A percentile compares a stretch with the other conserved stretches of the same genome.
Evolutionary conservation across 2,888 invertebrate species (phyloP).

Genomic region (Ormyrus thymus): DNA sequence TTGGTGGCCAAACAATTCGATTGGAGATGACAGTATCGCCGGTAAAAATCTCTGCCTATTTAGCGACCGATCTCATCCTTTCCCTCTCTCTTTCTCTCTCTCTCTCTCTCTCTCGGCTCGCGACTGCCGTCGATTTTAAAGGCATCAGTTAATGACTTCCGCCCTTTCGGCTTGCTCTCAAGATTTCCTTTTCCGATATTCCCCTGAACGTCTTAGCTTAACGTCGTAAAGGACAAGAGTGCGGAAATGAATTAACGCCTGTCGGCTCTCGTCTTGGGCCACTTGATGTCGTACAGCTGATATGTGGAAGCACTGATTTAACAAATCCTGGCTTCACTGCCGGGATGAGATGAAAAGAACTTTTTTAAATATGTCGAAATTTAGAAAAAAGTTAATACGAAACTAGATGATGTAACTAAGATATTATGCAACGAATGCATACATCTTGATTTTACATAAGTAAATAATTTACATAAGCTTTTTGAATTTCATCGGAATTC

Average conservation of each 20-base stretch:
- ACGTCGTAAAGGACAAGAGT: background rate
- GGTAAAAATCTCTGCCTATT: constrained; percentile 27
- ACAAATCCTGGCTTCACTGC: background rate
- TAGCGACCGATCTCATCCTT: background rate
- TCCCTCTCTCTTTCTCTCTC: too few species aligned
- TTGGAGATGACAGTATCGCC: constrained; percentile 17
- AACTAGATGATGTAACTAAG: too few species aligned
- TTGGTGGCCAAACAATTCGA: constrained; percentile 9
- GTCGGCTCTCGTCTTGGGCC: constrained; percentile 7
- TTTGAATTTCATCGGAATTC: too few species aligned
- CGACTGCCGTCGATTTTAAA: constrained; percentile 38
- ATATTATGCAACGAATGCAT: too few species aligned
- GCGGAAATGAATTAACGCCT: constrained; percentile 48
- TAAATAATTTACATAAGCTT: too few species aligned
- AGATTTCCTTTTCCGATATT: constrained; percentile 53
- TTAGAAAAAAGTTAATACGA: too few species aligned
- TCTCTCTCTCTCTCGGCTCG: background rate
- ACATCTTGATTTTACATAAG: too few species aligned
- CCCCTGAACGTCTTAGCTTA: background rate
- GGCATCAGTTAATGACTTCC: constrained; percentile 52
- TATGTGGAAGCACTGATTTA: constrained; percentile 28
- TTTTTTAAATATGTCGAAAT: too few species aligned
- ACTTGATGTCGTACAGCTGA: constrained; percentile 26
- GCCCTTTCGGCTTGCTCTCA: constrained; percentile 40
- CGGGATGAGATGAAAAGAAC: too few species aligned